Percentiles rank a stretch among this genome's conserved stretches.
phyloP scores from a whole-genome alignment of 2,113 vertebrate genomes.

The Stomatorhinus ivindoensis region DNA sequence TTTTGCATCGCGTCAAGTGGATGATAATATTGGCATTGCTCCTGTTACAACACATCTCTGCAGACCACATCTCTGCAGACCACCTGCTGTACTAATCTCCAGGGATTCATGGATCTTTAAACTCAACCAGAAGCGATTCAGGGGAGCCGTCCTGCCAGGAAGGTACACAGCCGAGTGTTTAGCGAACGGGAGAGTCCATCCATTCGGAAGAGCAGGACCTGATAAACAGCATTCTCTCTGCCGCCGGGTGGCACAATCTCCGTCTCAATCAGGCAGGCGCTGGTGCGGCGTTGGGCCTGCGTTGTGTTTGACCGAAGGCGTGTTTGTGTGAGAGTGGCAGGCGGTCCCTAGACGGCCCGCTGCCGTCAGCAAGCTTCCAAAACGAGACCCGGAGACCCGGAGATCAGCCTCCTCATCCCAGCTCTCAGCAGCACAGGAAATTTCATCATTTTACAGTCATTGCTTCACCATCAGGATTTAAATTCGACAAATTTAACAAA shows the following conservation, averaged over 20 bases:
- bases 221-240: neutral
- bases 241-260: neutral
- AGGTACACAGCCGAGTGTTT: neutral
- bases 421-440: neutral
- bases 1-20: neutral
- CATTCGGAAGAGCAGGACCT: neutral
- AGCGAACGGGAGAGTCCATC: neutral
- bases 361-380: neutral
- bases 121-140: neutral
- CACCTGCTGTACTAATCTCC: neutral
- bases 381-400: neutral
- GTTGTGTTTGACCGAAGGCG: neutral
- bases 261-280: neutral
- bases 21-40: neutral
- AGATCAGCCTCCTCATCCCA: neutral
- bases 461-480: neutral
- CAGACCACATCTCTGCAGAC: neutral
- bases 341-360: neutral
- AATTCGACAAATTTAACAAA: neutral
- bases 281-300: neutral
- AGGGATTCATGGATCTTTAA: neutral
- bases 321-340: neutral
- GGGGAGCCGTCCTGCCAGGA: neutral
- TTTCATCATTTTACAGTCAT: neutral
- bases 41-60: neutral